A percentile compares a stretch with the other conserved stretches of the same genome.
Evolutionary conservation across 2,113 vertebrate genomes (phyloP).

Genomic region (Gymnorhina tibicen): DNA sequence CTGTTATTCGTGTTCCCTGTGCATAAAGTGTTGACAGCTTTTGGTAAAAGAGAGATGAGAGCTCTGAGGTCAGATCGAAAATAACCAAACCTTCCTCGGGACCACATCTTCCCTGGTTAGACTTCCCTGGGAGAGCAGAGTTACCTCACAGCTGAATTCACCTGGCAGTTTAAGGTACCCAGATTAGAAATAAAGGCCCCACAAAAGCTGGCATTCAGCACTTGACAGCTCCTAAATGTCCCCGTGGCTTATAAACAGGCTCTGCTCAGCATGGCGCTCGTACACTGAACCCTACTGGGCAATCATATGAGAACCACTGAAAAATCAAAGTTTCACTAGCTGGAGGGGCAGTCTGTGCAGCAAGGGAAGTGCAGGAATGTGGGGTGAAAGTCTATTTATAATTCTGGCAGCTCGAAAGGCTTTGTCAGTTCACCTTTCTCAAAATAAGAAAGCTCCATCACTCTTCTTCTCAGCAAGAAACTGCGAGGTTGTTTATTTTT

Average conservation of each 20-base stretch:
- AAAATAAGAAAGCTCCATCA: not conserved
- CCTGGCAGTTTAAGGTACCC: not conserved
- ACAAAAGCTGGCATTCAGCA: not conserved
- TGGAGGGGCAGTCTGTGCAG: not conserved
- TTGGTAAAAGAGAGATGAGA: not conserved
- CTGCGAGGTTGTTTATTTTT: conserved; percentile 5
- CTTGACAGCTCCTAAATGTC: not conserved
- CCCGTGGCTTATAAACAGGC: not conserved
- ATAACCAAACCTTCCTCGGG: not conserved
- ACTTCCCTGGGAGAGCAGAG: not conserved
- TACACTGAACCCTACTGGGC: not conserved
- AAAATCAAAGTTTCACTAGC: not conserved
- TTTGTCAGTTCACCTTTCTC: conserved; percentile 2
- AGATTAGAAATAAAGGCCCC: not conserved
- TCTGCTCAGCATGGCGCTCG: not conserved
- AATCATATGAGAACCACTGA: not conserved
- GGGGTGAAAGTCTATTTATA: not conserved
- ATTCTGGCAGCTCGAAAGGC: not conserved
- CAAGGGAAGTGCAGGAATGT: not conserved
- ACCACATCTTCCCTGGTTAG: not conserved
- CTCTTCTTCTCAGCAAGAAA: not conserved
- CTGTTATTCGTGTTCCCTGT: not conserved
- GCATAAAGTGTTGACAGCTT: not conserved
- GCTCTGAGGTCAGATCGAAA: not conserved
- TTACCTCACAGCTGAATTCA: not conserved